A percentile compares a stretch with the other conserved stretches of the same genome.
phyloP scores from a whole-genome alignment of 2,113 vertebrate genomes.

The Xenus cinereus region DNA sequence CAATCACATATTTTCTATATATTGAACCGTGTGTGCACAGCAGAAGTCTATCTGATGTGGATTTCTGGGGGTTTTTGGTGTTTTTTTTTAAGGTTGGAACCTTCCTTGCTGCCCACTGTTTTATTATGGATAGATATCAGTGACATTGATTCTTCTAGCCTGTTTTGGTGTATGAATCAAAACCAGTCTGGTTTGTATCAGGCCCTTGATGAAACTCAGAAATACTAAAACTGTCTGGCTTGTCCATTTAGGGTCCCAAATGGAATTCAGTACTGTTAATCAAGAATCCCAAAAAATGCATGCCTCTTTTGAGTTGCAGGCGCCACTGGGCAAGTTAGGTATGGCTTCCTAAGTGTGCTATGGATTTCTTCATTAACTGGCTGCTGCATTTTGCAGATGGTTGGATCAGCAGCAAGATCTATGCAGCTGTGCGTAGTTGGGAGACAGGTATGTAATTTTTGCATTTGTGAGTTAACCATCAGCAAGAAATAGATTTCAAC shows the following conservation, averaged over 20 bases:
- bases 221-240: neutral
- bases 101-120: neutral
- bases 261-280: neutral
- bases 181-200: neutral
- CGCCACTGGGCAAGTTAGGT: neutral
- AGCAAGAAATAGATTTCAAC: neutral
- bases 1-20: neutral
- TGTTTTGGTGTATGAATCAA: neutral
- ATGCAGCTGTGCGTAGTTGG: neutral
- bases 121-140: neutral
- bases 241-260: neutral
- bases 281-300: neutral
- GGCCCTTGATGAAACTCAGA: neutral
- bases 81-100: neutral
- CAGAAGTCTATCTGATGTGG: neutral
- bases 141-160: neutral
- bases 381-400: slow-evolving; percentile 21
- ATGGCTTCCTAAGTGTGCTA: neutral
- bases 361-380: neutral
- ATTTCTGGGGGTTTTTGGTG: neutral
- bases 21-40: neutral
- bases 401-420: neutral
- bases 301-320: neutral
- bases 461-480: neutral
- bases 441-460: neutral